Percentiles rank a stretch among this genome's conserved stretches.
These are phyloP conservation scores for Euschistus heros DNA, from an alignment of 1,140 invertebrate species.

Conservation along the genomic window DNA sequence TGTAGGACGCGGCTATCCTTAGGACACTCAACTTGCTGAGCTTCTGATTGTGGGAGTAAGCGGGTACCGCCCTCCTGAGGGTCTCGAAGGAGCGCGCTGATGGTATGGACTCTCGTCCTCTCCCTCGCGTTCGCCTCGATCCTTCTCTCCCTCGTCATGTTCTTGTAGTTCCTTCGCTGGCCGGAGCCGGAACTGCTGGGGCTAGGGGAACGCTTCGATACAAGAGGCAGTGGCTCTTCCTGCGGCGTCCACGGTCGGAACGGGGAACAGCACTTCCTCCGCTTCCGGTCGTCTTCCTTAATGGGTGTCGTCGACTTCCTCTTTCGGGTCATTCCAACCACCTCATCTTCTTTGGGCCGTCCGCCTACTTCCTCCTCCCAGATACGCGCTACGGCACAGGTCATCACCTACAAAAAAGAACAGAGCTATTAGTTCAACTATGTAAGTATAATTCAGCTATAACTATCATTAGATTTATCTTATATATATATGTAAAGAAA, in stretches of 20 bases:
- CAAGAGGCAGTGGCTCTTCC: slow-evolving; percentile 11
- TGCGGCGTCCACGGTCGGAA: slow-evolving; percentile 23
- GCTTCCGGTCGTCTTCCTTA: neutral
- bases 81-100: slow-evolving; percentile 90
- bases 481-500: no score
- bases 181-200: slow-evolving; percentile 28
- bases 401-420: slow-evolving; percentile 31
- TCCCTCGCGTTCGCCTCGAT: slow-evolving; percentile 91
- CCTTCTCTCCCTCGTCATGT: slow-evolving; percentile 81
- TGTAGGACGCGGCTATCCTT: slow-evolving; percentile 82
- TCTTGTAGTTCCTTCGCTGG: slow-evolving; percentile 76
- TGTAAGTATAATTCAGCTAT: no score
- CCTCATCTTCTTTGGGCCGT: slow-evolving; percentile 28
- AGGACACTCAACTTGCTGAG: slow-evolving; percentile 84
- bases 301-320: slow-evolving; percentile 6
- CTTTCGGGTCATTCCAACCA: slow-evolving; percentile 10
- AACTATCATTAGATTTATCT: no score
- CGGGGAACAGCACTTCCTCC: slow-evolving; percentile 9
- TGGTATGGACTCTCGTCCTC: slow-evolving; percentile 83
- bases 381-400: slow-evolving; percentile 29
- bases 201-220: neutral
- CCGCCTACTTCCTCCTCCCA: slow-evolving; percentile 29
- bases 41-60: slow-evolving; percentile 87
- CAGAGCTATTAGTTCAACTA: no score
- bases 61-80: slow-evolving; percentile 67